These are phyloP conservation scores for Plotosus lineatus DNA, from an alignment of 2,113 vertebrate species.

Conservation along the genomic window DNA sequence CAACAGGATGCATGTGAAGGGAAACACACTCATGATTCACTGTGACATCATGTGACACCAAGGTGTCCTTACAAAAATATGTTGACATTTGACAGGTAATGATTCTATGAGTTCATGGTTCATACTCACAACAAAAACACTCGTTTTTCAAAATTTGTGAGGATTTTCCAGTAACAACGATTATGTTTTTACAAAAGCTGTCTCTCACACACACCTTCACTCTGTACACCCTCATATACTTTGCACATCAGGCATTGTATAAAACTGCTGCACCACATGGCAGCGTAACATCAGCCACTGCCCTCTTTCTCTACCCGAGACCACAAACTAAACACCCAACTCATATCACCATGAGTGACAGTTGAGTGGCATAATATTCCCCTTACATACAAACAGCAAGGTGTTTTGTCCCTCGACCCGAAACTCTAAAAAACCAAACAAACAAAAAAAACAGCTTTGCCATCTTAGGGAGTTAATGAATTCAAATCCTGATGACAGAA, in stretches of 20 bases:
- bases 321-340: no score
- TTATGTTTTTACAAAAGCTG: no score
- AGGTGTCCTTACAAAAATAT: not conserved
- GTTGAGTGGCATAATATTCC: not conserved
- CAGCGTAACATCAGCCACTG: not conserved
- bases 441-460: not conserved
- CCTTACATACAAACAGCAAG: not conserved
- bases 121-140: not conserved
- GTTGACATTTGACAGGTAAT: not conserved
- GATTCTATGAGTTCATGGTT: no score
- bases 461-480: not conserved
- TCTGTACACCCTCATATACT: no score
- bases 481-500: not conserved
- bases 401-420: not conserved
- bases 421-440: no score
- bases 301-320: not conserved
- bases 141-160: not conserved
- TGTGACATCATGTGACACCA: not conserved
- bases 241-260: not conserved
- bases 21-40: not conserved
- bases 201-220: no score
- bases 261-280: not conserved
- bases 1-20: not conserved
- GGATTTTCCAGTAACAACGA: not conserved
- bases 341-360: not conserved